These are phyloP conservation scores for Sphaerodactylus townsendi DNA, from an alignment of 2,113 vertebrate genomes.

Conservation along the genomic window DNA sequence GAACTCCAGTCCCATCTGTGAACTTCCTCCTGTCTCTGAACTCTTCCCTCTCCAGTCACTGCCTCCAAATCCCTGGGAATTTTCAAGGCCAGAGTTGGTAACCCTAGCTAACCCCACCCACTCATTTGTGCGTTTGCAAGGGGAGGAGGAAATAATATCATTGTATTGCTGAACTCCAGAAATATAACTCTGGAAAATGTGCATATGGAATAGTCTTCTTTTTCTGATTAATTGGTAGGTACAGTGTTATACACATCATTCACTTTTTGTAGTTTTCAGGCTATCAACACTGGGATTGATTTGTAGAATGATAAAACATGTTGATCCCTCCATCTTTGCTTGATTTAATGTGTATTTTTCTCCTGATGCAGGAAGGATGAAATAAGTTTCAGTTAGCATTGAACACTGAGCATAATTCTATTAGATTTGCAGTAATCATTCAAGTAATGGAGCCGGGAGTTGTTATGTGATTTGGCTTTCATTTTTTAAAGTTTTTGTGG, in stretches of 20 bases:
- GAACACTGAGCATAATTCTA: not conserved
- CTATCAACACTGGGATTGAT: not conserved
- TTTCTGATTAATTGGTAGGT: constrained; percentile 11
- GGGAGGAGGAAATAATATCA: constrained; percentile 33
- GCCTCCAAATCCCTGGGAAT: not conserved
- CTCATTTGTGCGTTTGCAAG: not conserved
- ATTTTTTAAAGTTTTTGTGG: not conserved
- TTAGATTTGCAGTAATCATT: constrained; percentile 2
- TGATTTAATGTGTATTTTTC: not conserved
- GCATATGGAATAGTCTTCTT: constrained; percentile 24
- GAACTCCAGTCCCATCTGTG: no score
- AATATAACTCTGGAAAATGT: constrained; percentile 26
- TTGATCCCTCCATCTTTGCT: not conserved
- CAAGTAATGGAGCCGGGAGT: not conserved
- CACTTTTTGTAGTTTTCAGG: not conserved
- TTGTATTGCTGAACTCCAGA: constrained; percentile 6
- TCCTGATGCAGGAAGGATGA: not conserved
- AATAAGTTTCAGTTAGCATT: not conserved
- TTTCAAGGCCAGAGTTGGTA: not conserved
- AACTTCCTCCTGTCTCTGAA: no score
- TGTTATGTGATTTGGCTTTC: not conserved
- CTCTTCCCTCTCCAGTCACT: no score
- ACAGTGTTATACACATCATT: not conserved
- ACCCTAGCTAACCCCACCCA: not conserved
- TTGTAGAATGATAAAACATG: not conserved